These are phyloP conservation scores for Struthidea cinerea DNA, from an alignment of 2,113 vertebrate species.

Conservation along the genomic window DNA sequence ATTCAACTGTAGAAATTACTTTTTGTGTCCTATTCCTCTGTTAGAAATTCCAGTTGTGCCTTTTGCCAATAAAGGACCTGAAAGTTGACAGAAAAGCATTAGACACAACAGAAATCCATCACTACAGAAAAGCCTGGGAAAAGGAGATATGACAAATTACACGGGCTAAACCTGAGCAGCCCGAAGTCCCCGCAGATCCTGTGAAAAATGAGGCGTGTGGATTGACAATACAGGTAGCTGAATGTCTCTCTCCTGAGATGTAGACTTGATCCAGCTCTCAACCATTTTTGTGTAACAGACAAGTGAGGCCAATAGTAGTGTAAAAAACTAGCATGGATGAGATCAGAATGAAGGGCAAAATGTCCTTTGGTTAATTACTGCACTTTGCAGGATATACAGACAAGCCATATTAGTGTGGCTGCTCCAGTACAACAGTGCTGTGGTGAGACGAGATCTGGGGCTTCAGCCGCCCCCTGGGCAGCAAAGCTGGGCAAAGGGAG, in stretches of 20 bases:
- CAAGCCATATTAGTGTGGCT: background rate
- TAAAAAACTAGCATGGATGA: background rate
- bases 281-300: background rate
- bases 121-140: constrained; percentile 22
- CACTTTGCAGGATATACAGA: background rate
- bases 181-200: background rate
- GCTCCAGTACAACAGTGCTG: background rate
- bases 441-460: background rate
- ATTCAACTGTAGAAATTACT: background rate
- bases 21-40: background rate
- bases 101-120: background rate
- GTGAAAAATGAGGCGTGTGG: background rate
- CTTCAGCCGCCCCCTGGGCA: background rate
- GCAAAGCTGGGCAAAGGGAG: background rate
- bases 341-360: background rate
- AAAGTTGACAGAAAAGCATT: background rate
- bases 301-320: background rate
- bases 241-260: background rate
- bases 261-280: background rate
- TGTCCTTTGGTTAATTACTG: background rate
- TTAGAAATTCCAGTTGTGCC: constrained; percentile 4
- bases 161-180: background rate
- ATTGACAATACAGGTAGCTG: background rate
- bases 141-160: constrained; percentile 45
- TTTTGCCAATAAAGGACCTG: constrained; percentile 8